Evolutionary conservation across 2,797 vertebrate species (phyloP).

Genomic region (Cryptoblepharus egeriae): DNA sequence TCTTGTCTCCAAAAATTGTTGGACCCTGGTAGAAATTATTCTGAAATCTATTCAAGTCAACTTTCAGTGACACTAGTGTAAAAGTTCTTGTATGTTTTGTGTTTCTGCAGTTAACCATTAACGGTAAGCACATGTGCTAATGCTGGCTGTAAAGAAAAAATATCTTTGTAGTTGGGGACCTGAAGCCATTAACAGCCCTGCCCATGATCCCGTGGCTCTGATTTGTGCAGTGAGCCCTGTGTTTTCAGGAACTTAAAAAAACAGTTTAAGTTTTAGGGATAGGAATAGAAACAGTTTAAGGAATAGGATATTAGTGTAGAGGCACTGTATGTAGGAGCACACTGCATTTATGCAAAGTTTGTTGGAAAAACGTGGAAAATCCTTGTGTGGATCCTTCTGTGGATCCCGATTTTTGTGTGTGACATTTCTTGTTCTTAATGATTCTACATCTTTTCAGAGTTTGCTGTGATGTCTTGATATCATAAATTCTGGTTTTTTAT

Average conservation of each 20-base stretch:
- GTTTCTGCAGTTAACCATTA: conserved; percentile 4
- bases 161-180: neutral
- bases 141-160: neutral
- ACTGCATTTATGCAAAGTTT: no score
- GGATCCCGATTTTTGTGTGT: no score
- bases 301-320: rapidly evolving
- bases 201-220: neutral
- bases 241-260: neutral
- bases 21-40: neutral
- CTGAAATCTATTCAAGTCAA: neutral
- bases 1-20: no score
- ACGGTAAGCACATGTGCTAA: neutral
- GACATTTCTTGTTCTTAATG: no score
- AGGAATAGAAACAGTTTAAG: no score
- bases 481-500: no score
- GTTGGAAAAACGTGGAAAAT: neutral
- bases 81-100: neutral
- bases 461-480: no score
- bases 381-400: neutral
- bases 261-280: no score
- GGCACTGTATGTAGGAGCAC: no score
- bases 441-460: no score
- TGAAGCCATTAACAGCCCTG: neutral
- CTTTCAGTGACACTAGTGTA: neutral
- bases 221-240: neutral